Percentiles rank a stretch among this genome's conserved stretches.
Evolutionary conservation across 37 sponge, comb jelly and placozoan genomes (phyloP).

Genomic region (Chondrosia reniformis): DNA sequence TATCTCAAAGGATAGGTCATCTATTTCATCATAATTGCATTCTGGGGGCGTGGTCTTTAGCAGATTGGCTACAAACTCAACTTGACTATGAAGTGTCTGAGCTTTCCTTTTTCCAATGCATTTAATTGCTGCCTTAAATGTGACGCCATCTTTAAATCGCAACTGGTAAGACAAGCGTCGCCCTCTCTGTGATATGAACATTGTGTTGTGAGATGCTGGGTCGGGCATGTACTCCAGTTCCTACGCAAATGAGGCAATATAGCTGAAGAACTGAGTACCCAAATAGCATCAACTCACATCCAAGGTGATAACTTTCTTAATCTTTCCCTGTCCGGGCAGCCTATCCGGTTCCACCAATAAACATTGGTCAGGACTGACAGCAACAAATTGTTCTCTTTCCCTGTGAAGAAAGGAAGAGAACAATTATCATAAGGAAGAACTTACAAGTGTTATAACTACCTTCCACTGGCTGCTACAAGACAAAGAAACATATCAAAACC

Average conservation of each 20-base stretch:
- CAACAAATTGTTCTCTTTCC: conserved; percentile 26
- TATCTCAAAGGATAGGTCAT: conserved; percentile 8
- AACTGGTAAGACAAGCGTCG: background rate
- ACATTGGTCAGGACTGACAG: conserved; percentile 1
- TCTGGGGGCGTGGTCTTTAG: conserved; percentile 21
- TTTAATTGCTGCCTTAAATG: conserved; percentile 2
- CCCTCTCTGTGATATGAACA: conserved; percentile 16
- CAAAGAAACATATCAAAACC: conserved; percentile 10
- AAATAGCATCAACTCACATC: background rate
- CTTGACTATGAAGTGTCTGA: background rate
- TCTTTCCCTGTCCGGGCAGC: conserved; percentile 19
- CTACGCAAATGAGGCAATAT: background rate
- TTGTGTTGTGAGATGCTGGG: background rate
- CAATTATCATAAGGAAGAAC: background rate
- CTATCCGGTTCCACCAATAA: conserved; percentile 18
- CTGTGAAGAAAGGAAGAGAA: background rate
- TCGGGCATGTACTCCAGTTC: conserved; percentile 17
- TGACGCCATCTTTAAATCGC: background rate
- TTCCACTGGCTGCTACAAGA: background rate
- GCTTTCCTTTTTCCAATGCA: background rate
- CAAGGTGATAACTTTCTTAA: conserved; percentile 8
- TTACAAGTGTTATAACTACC: background rate
- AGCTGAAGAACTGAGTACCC: background rate
- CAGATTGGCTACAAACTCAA: conserved; percentile 8
- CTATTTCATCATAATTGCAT: background rate